A percentile compares a stretch with the other conserved stretches of the same genome.
Conservation (phyloP, 2,113 vertebrate genomes). For the Calypte anna region DNA sequence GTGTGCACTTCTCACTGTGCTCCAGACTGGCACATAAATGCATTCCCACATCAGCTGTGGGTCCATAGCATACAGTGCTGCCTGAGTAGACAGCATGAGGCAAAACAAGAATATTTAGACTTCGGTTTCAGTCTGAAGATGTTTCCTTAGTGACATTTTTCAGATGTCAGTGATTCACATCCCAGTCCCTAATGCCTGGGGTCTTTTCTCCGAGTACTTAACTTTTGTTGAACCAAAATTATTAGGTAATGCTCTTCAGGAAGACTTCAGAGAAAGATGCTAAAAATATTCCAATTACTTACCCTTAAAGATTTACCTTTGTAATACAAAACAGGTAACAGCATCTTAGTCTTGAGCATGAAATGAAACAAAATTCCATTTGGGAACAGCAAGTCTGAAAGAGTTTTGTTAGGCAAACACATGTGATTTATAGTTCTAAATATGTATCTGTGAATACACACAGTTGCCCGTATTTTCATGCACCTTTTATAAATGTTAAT, state of each 20-base stretch:
- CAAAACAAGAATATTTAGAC: neutral
- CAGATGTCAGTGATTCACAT: neutral
- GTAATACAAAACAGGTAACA: neutral
- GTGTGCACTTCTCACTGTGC: accelerated
- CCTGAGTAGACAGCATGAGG: neutral
- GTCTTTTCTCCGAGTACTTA: neutral
- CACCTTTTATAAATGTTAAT: accelerated
- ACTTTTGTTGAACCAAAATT: neutral
- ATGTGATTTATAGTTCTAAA: neutral
- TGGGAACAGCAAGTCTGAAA: neutral
- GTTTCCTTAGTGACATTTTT: neutral
- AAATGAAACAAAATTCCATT: neutral
- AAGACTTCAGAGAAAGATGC: neutral
- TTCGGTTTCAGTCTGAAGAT: neutral
- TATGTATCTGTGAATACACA: too few relatives aligned
- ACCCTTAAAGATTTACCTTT: neutral
- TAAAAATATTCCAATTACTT: neutral
- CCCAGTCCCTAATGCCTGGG: neutral
- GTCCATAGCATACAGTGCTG: accelerated
- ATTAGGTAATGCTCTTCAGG: neutral
- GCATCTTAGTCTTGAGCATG: neutral
- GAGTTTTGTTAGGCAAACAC: neutral
- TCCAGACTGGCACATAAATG: accelerated
- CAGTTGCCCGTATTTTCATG: neutral
- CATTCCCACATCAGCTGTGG: neutral